Conservation (phyloP, 2,888 invertebrate genomes). For the Chloroclystis v-ata region DNA sequence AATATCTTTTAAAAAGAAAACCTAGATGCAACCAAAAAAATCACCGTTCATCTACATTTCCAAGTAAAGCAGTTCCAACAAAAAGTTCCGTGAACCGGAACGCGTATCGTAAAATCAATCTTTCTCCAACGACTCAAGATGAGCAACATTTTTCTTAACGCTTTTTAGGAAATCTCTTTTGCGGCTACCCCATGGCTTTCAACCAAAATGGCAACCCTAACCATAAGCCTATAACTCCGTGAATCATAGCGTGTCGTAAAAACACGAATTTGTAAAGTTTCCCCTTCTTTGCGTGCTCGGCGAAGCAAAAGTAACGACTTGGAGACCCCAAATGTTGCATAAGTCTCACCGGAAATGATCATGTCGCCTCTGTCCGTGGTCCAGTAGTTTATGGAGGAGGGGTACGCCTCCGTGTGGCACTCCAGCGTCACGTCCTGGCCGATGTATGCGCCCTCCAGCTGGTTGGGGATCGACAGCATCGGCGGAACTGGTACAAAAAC, state of each 20-base stretch:
- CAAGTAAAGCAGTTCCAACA: slow-evolving; percentile 11
- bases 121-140: slow-evolving; percentile 12
- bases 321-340: slow-evolving; percentile 32
- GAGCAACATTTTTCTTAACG: slow-evolving; percentile 14
- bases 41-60: slow-evolving; percentile 3
- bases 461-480: slow-evolving; percentile 95
- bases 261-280: slow-evolving; percentile 35
- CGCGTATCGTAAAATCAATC: slow-evolving; percentile 17
- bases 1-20: too few species aligned
- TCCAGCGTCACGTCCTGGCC: slow-evolving; percentile 93
- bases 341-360: slow-evolving; percentile 91
- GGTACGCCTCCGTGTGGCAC: slow-evolving; percentile 95
- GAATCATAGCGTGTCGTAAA: slow-evolving; percentile 35
- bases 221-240: slow-evolving; percentile 33
- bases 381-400: slow-evolving; percentile 96
- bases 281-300: slow-evolving; percentile 33
- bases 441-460: slow-evolving; percentile 92
- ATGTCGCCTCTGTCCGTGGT: slow-evolving; percentile 93
- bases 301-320: slow-evolving; percentile 31
- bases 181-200: slow-evolving; percentile 18
- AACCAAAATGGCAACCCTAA: slow-evolving; percentile 29
- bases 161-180: slow-evolving; percentile 16
- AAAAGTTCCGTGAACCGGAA: slow-evolving; percentile 14
- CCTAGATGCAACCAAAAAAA: background rate
- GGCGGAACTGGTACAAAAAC: slow-evolving; percentile 85